These are phyloP conservation scores for Nylanderia fulva DNA, from an alignment of 1,140 invertebrate genomes.

Conservation along the genomic window DNA sequence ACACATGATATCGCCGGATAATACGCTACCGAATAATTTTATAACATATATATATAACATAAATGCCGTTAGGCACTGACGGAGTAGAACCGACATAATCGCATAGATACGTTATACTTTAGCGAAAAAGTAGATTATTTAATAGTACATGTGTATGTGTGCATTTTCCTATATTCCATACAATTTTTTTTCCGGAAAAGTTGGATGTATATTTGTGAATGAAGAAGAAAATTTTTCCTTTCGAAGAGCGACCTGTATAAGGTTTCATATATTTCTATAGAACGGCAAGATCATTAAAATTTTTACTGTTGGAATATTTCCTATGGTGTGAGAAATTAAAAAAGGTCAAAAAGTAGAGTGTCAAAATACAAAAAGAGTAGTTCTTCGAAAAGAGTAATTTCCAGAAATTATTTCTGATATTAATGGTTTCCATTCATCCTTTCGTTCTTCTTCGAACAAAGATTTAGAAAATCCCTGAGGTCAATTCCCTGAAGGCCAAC, in stretches of 20 bases:
- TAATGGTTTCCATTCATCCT: conserved; percentile 11
- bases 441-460: conserved; percentile 1
- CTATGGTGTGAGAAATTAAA: background rate
- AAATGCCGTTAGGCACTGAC: conserved; percentile 8
- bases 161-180: background rate
- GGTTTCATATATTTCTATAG: background rate
- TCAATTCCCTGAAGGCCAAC: conserved; percentile 78
- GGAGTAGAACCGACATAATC: background rate
- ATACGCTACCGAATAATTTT: conserved; percentile 8
- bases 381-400: background rate
- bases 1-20: conserved; percentile 23
- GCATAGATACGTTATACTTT: background rate
- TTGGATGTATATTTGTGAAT: background rate
- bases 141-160: background rate
- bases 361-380: too few relatives aligned
- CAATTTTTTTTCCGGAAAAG: background rate
- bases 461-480: conserved; percentile 55
- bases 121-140: background rate
- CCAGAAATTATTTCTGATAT: too few relatives aligned
- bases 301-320: too few relatives aligned
- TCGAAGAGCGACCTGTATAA: background rate
- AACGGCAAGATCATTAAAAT: background rate
- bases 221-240: background rate
- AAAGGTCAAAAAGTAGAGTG: background rate
- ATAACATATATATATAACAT: background rate